A percentile compares a stretch with the other conserved stretches of the same genome.
Evolutionary conservation across 2,888 invertebrate species (phyloP).

Genomic region (Leuctra nigra): DNA sequence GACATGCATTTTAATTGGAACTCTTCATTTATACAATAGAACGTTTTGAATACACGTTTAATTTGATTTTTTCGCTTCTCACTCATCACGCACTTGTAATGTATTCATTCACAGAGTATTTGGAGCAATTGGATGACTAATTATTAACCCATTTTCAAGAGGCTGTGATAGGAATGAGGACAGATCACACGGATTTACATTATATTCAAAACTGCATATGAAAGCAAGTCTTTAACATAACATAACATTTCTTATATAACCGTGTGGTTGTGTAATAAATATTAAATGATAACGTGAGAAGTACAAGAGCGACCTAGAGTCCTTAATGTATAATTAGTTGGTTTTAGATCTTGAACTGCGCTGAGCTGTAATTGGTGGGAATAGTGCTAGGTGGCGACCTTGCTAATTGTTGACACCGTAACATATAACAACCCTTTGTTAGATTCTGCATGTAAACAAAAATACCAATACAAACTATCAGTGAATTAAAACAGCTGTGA

Average conservation of each 20-base stretch:
- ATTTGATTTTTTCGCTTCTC: background rate
- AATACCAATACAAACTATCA: too few relatives aligned
- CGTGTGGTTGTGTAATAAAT: background rate
- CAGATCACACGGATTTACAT: background rate
- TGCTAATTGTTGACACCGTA: constrained; percentile 3
- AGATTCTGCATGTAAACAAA: background rate
- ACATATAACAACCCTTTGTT: constrained; percentile 9
- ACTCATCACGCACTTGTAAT: constrained; percentile 14
- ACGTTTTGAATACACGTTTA: constrained; percentile 1
- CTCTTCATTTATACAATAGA: constrained; percentile 2
- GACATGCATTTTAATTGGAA: background rate
- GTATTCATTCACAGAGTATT: too few relatives aligned
- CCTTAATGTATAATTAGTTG: constrained; percentile 4
- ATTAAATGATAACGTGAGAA: constrained; percentile 13
- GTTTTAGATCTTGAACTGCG: background rate
- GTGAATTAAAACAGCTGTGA: too few relatives aligned
- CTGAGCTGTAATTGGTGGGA: background rate
- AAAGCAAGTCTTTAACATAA: too few relatives aligned
- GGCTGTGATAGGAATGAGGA: background rate
- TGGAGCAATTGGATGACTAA: background rate
- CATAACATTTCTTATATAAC: too few relatives aligned
- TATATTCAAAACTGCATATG: background rate
- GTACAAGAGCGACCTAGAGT: background rate
- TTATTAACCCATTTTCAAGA: background rate
- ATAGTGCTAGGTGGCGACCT: background rate